These are phyloP conservation scores for Emydocephalus ijimae DNA, from an alignment of 2,113 vertebrate genomes.

Conservation along the genomic window DNA sequence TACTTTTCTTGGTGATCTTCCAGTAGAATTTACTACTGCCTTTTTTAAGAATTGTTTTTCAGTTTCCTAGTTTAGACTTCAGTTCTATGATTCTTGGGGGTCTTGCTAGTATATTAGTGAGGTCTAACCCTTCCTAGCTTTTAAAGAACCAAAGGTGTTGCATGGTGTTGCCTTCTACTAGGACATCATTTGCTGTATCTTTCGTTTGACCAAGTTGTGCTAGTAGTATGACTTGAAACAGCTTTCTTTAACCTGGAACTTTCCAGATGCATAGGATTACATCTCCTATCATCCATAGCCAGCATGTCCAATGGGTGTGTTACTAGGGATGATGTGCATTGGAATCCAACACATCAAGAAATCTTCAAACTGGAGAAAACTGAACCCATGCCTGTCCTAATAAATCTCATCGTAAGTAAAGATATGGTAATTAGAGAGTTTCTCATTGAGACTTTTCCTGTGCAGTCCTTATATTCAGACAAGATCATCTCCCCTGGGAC, in stretches of 20 bases:
- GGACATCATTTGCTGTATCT: neutral
- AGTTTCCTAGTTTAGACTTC: neutral
- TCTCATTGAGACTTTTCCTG: neutral
- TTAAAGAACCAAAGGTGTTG: neutral
- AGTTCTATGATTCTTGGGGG: neutral
- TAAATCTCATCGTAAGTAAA: neutral
- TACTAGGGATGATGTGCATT: neutral
- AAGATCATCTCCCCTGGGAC: neutral
- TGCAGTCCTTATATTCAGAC: neutral
- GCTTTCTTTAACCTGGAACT: neutral
- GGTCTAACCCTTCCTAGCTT: neutral
- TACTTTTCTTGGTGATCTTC: neutral
- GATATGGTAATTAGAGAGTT: neutral
- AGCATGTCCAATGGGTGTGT: neutral
- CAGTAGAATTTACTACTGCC: neutral
- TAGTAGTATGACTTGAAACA: neutral
- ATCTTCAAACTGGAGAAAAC: neutral
- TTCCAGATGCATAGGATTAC: neutral
- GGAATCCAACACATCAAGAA: neutral
- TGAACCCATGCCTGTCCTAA: neutral
- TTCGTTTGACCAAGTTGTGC: neutral
- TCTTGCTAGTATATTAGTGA: neutral
- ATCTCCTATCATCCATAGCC: neutral
- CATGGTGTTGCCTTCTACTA: neutral
- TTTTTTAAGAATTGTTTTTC: neutral